Base-by-base conservation (phyloP, 1,140 invertebrate genomes). In the Augochlora pura region DNA sequence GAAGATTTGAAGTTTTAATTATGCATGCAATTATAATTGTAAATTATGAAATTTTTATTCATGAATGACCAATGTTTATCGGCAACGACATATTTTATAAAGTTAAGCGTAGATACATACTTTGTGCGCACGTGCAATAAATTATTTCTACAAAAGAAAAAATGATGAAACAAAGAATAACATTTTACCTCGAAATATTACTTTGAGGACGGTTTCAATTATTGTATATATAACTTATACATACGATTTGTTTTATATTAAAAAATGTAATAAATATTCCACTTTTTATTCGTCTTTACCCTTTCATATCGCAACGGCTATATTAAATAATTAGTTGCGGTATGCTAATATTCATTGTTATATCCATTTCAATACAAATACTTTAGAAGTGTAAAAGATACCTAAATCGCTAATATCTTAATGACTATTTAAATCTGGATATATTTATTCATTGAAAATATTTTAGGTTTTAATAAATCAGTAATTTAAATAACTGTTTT, bases 211-310 rank as follows among this genome's bases (percentile, higher is more conserved):
- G 85, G 89, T 90, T 90, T 90, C 86, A 88, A 90, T 90, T 90
- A 89, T 90, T 90, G 88, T 89, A 90, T 57, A 90, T 89, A 90
- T 85, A 86, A 84, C 63, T 84, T 79, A 82, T 82, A 89, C 82
- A 90, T 83, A 84, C 77, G 84, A 89, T 89, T 88, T 88, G 88
- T 90, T 90, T 90, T 90, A 89, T 89, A 89, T 90, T 89, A 87
- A 89, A 86, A 87, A 82, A 79, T 82, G 49, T 81, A 89, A 86
- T 86, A 86, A 87, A 88, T 83, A 82, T 82, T 81, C 68, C 63
- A 76, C 78, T 88, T 84, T 79, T 84, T 81, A 83, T 84, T 87
- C 59, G 72, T 79, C 65, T 84, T 77, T 60, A 80, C 63, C 73
- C 83, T 81, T 79, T 85, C 60, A 66, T 77, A 62, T 27, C 18